phyloP scores from a whole-genome alignment of 2,888 invertebrate species.

The Mesorhabditis sp. region DNA sequence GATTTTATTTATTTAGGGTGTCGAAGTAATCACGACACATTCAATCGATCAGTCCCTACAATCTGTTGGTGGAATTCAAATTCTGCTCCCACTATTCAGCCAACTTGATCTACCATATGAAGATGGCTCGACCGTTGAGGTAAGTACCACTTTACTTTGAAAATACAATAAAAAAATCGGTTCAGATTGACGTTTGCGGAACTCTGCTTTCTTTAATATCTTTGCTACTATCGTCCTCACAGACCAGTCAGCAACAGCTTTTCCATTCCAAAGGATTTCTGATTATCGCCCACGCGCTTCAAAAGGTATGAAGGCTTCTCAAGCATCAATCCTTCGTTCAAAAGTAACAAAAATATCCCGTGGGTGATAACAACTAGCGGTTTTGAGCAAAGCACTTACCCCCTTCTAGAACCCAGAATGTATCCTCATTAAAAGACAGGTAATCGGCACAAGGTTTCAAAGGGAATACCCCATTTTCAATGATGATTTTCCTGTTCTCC shows the following conservation, averaged over 20 bases:
- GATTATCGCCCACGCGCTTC: slow-evolving; percentile 76
- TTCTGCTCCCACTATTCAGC: slow-evolving; percentile 92
- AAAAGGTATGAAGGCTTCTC: slow-evolving; percentile 22
- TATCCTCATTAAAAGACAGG: too few relatives aligned
- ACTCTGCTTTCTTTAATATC: slow-evolving; percentile 94
- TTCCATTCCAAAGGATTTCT: slow-evolving; percentile 96
- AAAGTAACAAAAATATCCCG: too few relatives aligned
- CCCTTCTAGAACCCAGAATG: too few relatives aligned
- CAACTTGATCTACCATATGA: slow-evolving; percentile 79
- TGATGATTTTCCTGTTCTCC: not conserved
- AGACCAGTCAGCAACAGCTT: slow-evolving; percentile 98
- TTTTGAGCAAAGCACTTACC: too few relatives aligned
- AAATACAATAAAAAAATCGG: slow-evolving; percentile 7
- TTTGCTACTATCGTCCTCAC: slow-evolving; percentile 90
- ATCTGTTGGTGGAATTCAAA: slow-evolving; percentile 89
- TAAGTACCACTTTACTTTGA: slow-evolving; percentile 21
- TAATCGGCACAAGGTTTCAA: too few relatives aligned
- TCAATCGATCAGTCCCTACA: slow-evolving; percentile 98
- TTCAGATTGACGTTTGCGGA: slow-evolving; percentile 68
- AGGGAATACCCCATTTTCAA: not conserved
- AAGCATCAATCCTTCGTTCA: not conserved
- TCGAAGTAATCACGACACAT: slow-evolving; percentile 97
- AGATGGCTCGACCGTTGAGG: slow-evolving; percentile 58
- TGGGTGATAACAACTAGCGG: too few relatives aligned
- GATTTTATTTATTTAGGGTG: slow-evolving; percentile 71